These are phyloP conservation scores for Cephus pulcher DNA, from an alignment of 2,888 invertebrate genomes.

Conservation along the genomic window DNA sequence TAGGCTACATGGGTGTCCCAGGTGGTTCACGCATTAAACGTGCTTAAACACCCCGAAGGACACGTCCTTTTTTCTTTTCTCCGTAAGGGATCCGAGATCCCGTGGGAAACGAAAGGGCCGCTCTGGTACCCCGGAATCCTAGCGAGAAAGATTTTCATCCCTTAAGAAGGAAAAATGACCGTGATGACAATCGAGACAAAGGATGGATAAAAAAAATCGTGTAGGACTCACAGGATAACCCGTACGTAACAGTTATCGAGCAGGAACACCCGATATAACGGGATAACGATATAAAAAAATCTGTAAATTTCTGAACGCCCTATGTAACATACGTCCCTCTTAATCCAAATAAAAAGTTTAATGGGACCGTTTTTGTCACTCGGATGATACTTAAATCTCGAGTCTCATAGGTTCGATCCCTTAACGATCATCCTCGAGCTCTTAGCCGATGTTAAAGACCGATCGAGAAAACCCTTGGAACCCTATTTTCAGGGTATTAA, in stretches of 20 bases:
- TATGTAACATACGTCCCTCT: background rate
- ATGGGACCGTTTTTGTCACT: background rate
- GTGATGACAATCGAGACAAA: background rate
- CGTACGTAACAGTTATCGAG: background rate
- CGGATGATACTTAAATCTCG: background rate
- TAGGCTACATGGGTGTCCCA: constrained; percentile 21
- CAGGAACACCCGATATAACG: background rate
- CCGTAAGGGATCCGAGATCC: background rate
- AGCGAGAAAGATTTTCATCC: background rate
- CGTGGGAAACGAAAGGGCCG: constrained; percentile 1
- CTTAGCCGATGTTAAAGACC: background rate
- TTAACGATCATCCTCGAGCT: background rate
- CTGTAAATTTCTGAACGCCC: background rate
- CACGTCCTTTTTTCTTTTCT: background rate
- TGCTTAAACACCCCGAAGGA: constrained; percentile 3
- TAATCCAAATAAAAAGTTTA: background rate
- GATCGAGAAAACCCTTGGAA: background rate
- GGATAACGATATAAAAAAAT: background rate
- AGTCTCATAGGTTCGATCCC: background rate
- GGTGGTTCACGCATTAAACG: constrained; percentile 1
- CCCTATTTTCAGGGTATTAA: background rate
- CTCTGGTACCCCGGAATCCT: background rate
- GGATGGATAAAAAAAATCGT: background rate
- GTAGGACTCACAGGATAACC: background rate
- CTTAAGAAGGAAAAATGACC: background rate